Evolutionary conservation across 1,140 invertebrate species (phyloP).

Genomic region (Microplitis demolitor): DNA sequence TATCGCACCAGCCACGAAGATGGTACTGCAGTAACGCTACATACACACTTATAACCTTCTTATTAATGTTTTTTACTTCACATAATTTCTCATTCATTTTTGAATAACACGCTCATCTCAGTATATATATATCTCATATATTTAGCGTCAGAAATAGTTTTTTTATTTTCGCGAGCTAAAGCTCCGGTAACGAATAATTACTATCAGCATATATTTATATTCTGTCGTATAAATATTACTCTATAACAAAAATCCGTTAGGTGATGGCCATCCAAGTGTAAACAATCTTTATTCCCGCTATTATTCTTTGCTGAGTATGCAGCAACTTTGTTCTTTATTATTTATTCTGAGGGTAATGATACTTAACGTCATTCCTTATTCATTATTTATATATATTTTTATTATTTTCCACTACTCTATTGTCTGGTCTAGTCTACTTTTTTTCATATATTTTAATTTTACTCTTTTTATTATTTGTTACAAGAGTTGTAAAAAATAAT

Average conservation of each 20-base stretch:
- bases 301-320: constrained; percentile 8
- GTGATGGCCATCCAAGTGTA: constrained; percentile 23
- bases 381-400: background rate
- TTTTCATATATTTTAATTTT: too few species aligned
- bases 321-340: background rate
- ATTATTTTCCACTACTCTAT: background rate
- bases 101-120: too few species aligned
- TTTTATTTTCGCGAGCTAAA: constrained; percentile 21
- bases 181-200: constrained; percentile 17
- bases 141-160: background rate
- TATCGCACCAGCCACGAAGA: constrained; percentile 67
- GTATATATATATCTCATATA: too few species aligned
- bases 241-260: constrained; percentile 19
- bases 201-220: background rate
- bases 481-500: background rate
- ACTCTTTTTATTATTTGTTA: too few species aligned
- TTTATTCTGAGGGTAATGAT: background rate
- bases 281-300: constrained; percentile 16
- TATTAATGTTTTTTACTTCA: constrained; percentile 15
- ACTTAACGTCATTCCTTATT: background rate
- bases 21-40: constrained; percentile 75
- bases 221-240: background rate
- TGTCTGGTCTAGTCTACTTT: background rate
- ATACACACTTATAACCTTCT: constrained; percentile 56
- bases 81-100: background rate